Conservation (phyloP, 2,797 vertebrate genomes). For the Danio tinwini region DNA sequence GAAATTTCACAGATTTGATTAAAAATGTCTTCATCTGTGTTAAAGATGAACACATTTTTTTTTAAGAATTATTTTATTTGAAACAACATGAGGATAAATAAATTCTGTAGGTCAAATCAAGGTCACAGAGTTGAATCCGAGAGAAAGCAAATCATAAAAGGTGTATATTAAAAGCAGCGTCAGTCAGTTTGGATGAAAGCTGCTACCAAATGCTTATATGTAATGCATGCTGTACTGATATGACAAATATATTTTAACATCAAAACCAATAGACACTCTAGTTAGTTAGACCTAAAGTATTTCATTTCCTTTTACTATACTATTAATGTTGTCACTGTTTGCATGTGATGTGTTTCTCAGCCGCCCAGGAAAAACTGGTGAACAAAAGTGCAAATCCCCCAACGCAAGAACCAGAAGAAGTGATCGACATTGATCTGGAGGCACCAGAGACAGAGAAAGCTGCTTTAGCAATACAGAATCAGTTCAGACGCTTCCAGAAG, state of each 20-base stretch:
- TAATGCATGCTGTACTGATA: background rate
- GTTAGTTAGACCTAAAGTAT: too few species aligned
- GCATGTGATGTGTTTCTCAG: constrained; percentile 24
- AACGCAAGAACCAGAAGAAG: constrained; percentile 71
- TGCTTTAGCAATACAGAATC: constrained; percentile 80
- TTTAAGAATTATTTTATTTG: too few species aligned
- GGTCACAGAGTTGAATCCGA: too few species aligned
- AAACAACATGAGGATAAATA: too few species aligned
- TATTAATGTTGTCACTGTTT: background rate
- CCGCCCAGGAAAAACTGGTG: constrained; percentile 65
- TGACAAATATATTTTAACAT: background rate
- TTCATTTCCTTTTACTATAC: background rate
- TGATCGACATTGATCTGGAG: constrained; percentile 81
- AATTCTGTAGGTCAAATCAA: too few species aligned
- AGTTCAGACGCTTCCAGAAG: constrained; percentile 81
- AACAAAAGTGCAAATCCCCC: constrained; percentile 66
- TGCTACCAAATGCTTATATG: background rate
- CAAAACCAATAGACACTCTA: background rate
- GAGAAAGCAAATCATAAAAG: too few species aligned
- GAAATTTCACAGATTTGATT: too few species aligned
- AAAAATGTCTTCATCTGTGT: too few species aligned
- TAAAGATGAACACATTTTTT: too few species aligned
- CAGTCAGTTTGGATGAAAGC: background rate
- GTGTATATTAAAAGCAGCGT: background rate
- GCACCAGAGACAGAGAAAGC: constrained; percentile 82